Base-by-base conservation (phyloP, 2,113 vertebrate species). In the Glareola pratincola region DNA sequence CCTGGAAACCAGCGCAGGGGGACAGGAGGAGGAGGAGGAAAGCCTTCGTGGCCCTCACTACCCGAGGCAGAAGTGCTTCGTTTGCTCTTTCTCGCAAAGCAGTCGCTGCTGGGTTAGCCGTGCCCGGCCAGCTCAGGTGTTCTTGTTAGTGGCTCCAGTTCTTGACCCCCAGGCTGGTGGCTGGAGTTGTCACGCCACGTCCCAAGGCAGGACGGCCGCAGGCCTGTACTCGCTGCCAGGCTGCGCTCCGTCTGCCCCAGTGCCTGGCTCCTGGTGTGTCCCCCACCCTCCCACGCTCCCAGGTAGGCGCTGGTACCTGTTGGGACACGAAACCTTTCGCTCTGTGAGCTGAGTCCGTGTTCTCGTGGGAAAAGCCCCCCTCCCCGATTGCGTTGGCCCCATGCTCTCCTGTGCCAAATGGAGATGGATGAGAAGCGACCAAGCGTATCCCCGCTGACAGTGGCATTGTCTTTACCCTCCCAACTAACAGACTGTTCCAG, bases 361-460 rank as follows among this genome's bases (percentile, higher is more conserved):
- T 86, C 83, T 75, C 5, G 10, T 84, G 92, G 92, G 68, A 74
- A 50, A 67, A 91, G 30, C 66, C 43, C 71, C 24, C 43, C 50
- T 72, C 66, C 83, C 64, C 0, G 0, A 4, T 18, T 60, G 72
- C 3, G 1, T 12, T 91, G 91, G 94, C 92, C 81, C 80, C 2
- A 29, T 17, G 50, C 91, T 69, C 91, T 93, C 96, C 95, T 85
- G 95, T 97, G 97, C 97, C 97, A 97, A 97, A 96, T 9, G 88
- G 89, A 91, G 86, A 85, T 17, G 91, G 94, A 77, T 88, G 64
- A 87, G 83, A 92, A 82, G 87, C 62, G 93, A 90, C 95, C 89
- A 62, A 91, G 91, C 7, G 1, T 27, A 27, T 57, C 77, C 91
- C 73, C 32, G 45, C 71, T 45, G 22, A 43, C 36, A 74, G 90